Evolutionary conservation across 2,797 vertebrate genomes (phyloP).

Genomic region (Cottoperca gobio): DNA sequence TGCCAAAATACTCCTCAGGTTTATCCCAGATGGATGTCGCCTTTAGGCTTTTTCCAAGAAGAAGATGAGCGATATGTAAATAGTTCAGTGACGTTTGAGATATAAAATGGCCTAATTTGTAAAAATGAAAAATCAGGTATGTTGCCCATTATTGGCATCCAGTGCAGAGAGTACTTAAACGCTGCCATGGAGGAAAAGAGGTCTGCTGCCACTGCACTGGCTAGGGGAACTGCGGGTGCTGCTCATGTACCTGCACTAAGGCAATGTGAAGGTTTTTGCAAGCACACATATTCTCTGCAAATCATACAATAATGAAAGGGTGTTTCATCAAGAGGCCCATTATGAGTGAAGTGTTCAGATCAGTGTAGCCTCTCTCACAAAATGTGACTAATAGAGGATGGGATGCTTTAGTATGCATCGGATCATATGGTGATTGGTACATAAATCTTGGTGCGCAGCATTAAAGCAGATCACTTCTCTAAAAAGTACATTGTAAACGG

Average conservation of each 20-base stretch:
- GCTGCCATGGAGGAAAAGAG: conserved; percentile 58
- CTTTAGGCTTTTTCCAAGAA: conserved; percentile 43
- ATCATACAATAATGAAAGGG: conserved; percentile 32
- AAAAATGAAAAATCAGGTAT: background rate
- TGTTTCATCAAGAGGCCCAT: conserved; percentile 43
- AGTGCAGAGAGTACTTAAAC: conserved; percentile 46
- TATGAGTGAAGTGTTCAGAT: conserved; percentile 40
- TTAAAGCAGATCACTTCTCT: conserved; percentile 19
- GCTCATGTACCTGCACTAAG: conserved; percentile 61
- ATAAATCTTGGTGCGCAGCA: conserved; percentile 50
- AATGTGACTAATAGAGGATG: conserved; percentile 32
- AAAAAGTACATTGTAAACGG: conserved; percentile 57
- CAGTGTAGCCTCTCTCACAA: conserved; percentile 20
- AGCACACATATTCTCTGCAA: conserved; percentile 38
- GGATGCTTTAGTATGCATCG: conserved; percentile 37
- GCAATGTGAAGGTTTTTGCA: conserved; percentile 44
- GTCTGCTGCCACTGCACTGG: conserved; percentile 70
- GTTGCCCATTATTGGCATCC: conserved; percentile 42
- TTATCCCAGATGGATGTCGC: conserved; percentile 56
- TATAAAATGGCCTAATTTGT: conserved; percentile 21
- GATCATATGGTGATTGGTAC: conserved; percentile 38
- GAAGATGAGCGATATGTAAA: conserved; percentile 30
- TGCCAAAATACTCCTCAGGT: conserved; percentile 56
- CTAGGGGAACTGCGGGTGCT: conserved; percentile 68
- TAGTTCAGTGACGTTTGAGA: conserved; percentile 26